Evolutionary conservation across 2,888 invertebrate genomes (phyloP), one percentile per base, ranked within the genome.

Genomic region (Orthosia cruda): DNA sequence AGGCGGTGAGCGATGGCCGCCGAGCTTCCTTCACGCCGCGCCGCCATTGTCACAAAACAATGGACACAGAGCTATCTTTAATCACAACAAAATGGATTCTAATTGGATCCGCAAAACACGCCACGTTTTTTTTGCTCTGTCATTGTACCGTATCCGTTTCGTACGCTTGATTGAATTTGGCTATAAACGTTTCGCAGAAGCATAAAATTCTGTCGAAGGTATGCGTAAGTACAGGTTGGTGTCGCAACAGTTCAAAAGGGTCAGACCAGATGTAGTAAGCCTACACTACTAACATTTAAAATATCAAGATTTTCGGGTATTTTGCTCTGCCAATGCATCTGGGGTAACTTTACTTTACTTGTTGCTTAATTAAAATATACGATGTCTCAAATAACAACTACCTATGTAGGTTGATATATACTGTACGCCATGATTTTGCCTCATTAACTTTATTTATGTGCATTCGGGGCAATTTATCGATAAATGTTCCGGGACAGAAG

Each of bases 61-160:
- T 96, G 93, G 94, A 87, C 89, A 89, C 90, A 87, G 85, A 89
- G 90, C 91, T 96, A 96, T 96, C 96, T 96, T 91, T 91, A 93
- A 96, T 96, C 96, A 91, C 91, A 90, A 94, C 93, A 93, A 95
- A 94, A 95, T 92, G 91, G 91, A 92, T 92, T 95, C 94, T 96
- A 96, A 96, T 96, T 96, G 96, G 96, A 93, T 92, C 93, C 93
- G 95, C 95, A 84, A 95, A 94, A 93, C 92, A 82, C 80, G 78
- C 89, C 86, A 83, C 82, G 80, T 83, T 90, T 90, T 90, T 91
- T 90, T 89, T 88, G 86, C 87, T 89, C 90, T 88, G 77, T 91
- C 89, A 90, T 88, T 83, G 84, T 89, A 88, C 89, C 88, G 89
- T 85, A 88, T 83, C 85, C 87, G 91, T 91, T 85, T 62, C 58